Evolutionary conservation across 1,140 invertebrate species (phyloP).

Genomic region (Mamestra configurata): DNA sequence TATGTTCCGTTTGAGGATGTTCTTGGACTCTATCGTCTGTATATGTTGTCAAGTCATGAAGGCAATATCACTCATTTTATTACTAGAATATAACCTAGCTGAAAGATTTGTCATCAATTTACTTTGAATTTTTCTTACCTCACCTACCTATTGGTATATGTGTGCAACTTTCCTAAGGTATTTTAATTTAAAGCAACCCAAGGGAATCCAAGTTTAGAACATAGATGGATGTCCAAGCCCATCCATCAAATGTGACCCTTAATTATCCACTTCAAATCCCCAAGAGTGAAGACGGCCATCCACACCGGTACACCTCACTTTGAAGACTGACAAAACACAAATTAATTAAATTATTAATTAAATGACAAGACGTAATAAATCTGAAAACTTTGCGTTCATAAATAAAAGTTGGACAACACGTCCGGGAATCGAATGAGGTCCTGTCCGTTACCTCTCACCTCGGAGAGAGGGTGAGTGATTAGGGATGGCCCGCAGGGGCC

Average conservation of each 20-base stretch:
- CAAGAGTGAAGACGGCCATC: not conserved
- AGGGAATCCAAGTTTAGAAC: not conserved
- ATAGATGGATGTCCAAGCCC: conserved; percentile 23
- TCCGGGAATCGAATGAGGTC: conserved; percentile 46
- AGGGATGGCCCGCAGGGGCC: conserved; percentile 53
- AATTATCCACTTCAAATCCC: conserved; percentile 22
- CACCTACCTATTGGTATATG: too few relatives aligned
- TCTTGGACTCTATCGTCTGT: too few relatives aligned
- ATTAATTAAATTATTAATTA: conserved; percentile 38
- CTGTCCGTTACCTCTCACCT: conserved; percentile 51
- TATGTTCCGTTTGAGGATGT: too few relatives aligned
- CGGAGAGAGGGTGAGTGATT: conserved; percentile 59
- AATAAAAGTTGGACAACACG: conserved; percentile 48
- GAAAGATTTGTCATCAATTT: too few relatives aligned
- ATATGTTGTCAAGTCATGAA: too few relatives aligned
- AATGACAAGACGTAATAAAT: conserved; percentile 31
- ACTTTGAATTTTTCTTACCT: too few relatives aligned
- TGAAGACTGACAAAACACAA: conserved; percentile 8
- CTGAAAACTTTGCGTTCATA: conserved; percentile 33
- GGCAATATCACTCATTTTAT: too few relatives aligned
- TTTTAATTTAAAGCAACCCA: not conserved
- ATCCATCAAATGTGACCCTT: conserved; percentile 29
- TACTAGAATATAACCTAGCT: too few relatives aligned
- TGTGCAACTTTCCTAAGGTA: not conserved
- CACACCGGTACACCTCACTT: not conserved